Evolutionary conservation across 2,888 invertebrate species (phyloP), one percentile per base, ranked within the genome.

Genomic region (Mythimna vitellina): DNA sequence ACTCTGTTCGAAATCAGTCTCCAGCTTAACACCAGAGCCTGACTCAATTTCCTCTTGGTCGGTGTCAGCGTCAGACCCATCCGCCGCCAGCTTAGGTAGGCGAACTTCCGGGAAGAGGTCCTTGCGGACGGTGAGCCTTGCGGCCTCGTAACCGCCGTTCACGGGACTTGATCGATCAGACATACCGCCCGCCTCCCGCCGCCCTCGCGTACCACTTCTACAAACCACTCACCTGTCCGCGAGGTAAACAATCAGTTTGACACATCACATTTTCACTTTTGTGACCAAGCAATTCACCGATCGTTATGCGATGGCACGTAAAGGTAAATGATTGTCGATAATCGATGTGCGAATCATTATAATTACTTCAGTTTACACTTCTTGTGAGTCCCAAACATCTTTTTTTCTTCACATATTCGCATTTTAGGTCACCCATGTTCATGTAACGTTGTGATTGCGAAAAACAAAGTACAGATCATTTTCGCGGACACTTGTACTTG

Each of bases 401-500:
- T 95, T 95, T 93, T 95, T 93, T 95, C 95, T 96, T 95, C 91
- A 94, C 94, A 94, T 95, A 95, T 95, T 95, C 96, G 94, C 95
- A 96, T 96, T 96, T 96, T 96, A 96, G 96, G 96, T 96, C 96
- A 96, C 95, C 96, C 96, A 96, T 96, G 96, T 96, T 96, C 96
- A 96, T 96, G 96, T 96, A 96, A 96, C 95, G 96, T 95, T 96
- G 95, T 96, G 96, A 95, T 96, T 96, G 95, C 96, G 96, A 96
- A 96, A 96, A 96, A 96, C 95, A 95, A 95, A 93, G 94, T 94
- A 94, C 92, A 92, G 91, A 94, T 94, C 96, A 96, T 96, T 95
- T 96, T 96, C 92, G 94, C 95, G 90, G 92, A 94, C 93, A 95
- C 94, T 93, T 91, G 90, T 91, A 92, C 91, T 93, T 90, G 90